A percentile compares a stretch with the other conserved stretches of the same genome.
These are phyloP conservation scores for Blomia tropicalis DNA, from an alignment of 2,888 invertebrate species.

Conservation along the genomic window DNA sequence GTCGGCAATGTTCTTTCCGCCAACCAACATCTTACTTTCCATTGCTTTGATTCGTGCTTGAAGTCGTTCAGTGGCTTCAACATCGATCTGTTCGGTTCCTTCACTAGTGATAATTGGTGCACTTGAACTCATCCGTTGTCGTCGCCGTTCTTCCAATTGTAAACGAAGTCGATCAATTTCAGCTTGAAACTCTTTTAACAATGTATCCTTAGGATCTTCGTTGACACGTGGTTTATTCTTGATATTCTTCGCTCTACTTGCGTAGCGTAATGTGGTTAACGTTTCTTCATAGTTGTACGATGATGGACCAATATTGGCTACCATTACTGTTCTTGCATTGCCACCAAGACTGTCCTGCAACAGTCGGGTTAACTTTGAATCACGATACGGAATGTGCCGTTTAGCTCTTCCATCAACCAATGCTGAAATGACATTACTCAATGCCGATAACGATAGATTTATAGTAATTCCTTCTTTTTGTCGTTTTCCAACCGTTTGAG, in stretches of 20 bases:
- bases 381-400: constrained; percentile 80
- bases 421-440: constrained; percentile 95
- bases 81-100: constrained; percentile 15
- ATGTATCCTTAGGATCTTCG: constrained; percentile 96
- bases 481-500: constrained; percentile 80
- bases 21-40: constrained; percentile 83
- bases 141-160: constrained; percentile 32
- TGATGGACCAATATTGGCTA: constrained; percentile 95
- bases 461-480: constrained; percentile 92
- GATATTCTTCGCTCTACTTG: constrained; percentile 91
- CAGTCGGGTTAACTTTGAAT: constrained; percentile 86
- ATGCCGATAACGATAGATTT: constrained; percentile 85
- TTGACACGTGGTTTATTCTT: constrained; percentile 96
- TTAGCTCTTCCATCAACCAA: constrained; percentile 77
- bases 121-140: not conserved
- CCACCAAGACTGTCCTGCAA: constrained; percentile 95
- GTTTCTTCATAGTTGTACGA: constrained; percentile 96
- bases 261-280: constrained; percentile 84
- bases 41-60: constrained; percentile 42
- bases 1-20: constrained; percentile 83
- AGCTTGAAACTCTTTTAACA: constrained; percentile 82
- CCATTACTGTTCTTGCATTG: constrained; percentile 97
- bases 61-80: constrained; percentile 23
- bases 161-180: constrained; percentile 51
- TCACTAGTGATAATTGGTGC: not conserved